Conservation (phyloP, 1,140 invertebrate species). For the Tachypleus tridentatus region DNA sequence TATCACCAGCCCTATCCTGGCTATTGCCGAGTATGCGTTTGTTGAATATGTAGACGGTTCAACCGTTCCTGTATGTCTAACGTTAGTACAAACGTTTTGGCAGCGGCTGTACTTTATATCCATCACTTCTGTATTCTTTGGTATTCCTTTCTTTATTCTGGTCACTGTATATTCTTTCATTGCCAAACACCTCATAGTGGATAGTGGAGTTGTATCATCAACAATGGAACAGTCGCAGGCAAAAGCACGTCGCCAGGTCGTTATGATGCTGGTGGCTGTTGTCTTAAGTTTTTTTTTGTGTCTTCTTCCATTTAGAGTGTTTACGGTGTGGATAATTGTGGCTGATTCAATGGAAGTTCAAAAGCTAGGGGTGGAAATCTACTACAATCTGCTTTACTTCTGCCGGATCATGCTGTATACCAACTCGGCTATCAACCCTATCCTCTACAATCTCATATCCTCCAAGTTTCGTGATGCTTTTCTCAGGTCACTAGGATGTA, state of each 20-base stretch:
- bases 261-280: constrained; percentile 76
- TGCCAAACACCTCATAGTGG: constrained; percentile 55
- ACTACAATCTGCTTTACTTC: constrained; percentile 73
- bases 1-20: constrained; percentile 48
- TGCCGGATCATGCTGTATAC: constrained; percentile 73
- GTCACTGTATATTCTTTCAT: constrained; percentile 69
- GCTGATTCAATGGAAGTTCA: constrained; percentile 50
- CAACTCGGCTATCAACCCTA: constrained; percentile 82
- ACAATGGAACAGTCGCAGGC: constrained; percentile 12
- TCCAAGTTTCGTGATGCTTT: constrained; percentile 78
- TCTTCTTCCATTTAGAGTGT: constrained; percentile 62
- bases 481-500: constrained; percentile 20
- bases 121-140: constrained; percentile 66
- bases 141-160: constrained; percentile 64
- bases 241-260: constrained; percentile 39
- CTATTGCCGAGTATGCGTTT: constrained; percentile 46
- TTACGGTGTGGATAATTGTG: constrained; percentile 71
- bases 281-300: constrained; percentile 82
- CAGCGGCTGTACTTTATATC: constrained; percentile 56
- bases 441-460: constrained; percentile 69
- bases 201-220: constrained; percentile 10
- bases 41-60: constrained; percentile 51
- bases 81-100: constrained; percentile 55
- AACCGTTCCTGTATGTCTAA: constrained; percentile 56
- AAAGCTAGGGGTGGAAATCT: constrained; percentile 56